These are phyloP conservation scores for Polietes domitor DNA, from an alignment of 2,888 invertebrate species.

Conservation along the genomic window DNA sequence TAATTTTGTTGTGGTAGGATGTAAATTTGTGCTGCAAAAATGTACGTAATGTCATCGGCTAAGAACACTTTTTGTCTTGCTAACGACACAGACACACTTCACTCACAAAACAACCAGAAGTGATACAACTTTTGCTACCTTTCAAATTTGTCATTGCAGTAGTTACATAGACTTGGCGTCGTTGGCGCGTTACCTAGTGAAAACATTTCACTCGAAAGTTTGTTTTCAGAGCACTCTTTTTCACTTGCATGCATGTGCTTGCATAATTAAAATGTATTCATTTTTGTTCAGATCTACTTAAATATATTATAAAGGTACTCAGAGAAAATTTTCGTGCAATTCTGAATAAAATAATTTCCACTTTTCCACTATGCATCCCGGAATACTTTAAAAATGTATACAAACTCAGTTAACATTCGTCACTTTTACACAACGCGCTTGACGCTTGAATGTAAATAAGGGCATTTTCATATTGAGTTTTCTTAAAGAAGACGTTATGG, in stretches of 20 bases:
- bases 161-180: too few relatives aligned
- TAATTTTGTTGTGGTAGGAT: background rate
- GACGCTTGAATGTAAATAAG: too few relatives aligned
- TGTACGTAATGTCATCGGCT: background rate
- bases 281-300: slow-evolving; percentile 6
- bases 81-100: too few relatives aligned
- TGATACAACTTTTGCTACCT: too few relatives aligned
- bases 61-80: background rate
- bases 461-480: too few relatives aligned
- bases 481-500: too few relatives aligned
- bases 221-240: background rate
- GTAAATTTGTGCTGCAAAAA: background rate
- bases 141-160: too few relatives aligned
- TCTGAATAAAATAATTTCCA: background rate
- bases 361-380: background rate
- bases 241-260: slow-evolving; percentile 29
- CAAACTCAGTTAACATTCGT: too few relatives aligned
- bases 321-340: background rate
- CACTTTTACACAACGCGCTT: too few relatives aligned
- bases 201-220: slow-evolving; percentile 11
- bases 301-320: background rate
- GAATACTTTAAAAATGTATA: too few relatives aligned
- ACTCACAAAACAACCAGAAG: too few relatives aligned
- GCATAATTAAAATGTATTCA: slow-evolving; percentile 28
- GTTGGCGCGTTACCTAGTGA: slow-evolving; percentile 3